These are phyloP conservation scores for Blastobasis lacticolella DNA, from an alignment of 2,888 invertebrate species.

Conservation along the genomic window DNA sequence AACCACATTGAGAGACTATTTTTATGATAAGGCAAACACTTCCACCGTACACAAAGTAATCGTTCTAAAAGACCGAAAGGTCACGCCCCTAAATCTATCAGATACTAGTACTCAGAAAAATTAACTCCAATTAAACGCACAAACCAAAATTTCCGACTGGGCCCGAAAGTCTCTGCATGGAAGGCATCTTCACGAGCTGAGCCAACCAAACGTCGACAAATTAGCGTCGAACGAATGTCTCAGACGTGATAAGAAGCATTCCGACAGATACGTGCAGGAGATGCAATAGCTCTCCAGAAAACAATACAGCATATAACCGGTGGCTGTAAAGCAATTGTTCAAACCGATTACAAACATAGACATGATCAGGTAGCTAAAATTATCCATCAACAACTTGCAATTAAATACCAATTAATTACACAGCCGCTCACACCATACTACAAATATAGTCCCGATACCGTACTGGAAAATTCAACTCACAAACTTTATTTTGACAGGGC, in stretches of 20 bases:
- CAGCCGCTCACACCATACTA: constrained; percentile 4
- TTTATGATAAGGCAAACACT: not conserved
- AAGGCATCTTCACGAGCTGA: constrained; percentile 4
- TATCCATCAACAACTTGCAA: constrained; percentile 10
- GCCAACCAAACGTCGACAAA: constrained; percentile 9
- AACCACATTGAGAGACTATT: constrained; percentile 1
- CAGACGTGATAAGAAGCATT: not conserved
- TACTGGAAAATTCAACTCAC: constrained; percentile 1
- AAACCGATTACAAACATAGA: constrained; percentile 7
- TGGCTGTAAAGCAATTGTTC: constrained; percentile 4
- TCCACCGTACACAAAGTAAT: not conserved
- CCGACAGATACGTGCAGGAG: not conserved
- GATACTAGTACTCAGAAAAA: not conserved
- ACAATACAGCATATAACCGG: constrained; percentile 9
- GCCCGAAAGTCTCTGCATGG: constrained; percentile 7
- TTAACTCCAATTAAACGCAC: not conserved
- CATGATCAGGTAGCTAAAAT: constrained; percentile 9
- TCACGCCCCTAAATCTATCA: not conserved
- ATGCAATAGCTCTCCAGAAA: constrained; percentile 4
- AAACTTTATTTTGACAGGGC: not conserved
- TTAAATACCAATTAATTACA: not conserved
- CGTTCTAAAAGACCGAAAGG: not conserved
- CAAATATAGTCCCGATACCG: constrained; percentile 7
- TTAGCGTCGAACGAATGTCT: constrained; percentile 11
- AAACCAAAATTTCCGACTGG: not conserved